Conservation (phyloP, 2,888 invertebrate species). For the Pheosia gnoma region DNA sequence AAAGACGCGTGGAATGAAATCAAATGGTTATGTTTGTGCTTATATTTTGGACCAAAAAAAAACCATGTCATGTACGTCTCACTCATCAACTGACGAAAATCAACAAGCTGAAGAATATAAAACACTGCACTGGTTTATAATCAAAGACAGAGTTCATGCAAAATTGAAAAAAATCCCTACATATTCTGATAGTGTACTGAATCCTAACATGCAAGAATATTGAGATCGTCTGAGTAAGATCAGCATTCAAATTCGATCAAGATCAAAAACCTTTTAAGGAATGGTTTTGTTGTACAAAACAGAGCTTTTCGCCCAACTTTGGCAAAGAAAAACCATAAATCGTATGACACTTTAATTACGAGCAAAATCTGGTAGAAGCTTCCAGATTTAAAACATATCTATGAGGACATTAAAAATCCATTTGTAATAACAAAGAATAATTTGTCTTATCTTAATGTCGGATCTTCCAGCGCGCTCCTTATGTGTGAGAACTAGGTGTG, state of each 20-base stretch:
- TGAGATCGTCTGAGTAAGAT: not conserved
- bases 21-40: not conserved
- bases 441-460: conserved; percentile 74
- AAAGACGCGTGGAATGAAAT: not conserved
- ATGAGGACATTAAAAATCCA: conserved; percentile 70
- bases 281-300: not conserved
- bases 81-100: too few species aligned
- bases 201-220: too few species aligned
- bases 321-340: conserved; percentile 3
- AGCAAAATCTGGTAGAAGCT: conserved; percentile 1
- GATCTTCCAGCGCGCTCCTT: conserved; percentile 55
- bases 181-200: too few species aligned
- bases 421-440: conserved; percentile 66
- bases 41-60: too few species aligned
- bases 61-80: too few species aligned
- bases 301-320: not conserved
- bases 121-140: too few species aligned
- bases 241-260: not conserved
- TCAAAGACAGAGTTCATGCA: too few species aligned
- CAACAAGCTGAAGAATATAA: too few species aligned
- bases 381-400: conserved; percentile 46
- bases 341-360: conserved; percentile 4
- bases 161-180: too few species aligned
- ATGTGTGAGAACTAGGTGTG: conserved; percentile 27
- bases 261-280: not conserved